Evolutionary conservation across 2,888 invertebrate species (phyloP), one percentile per base, ranked within the genome.

Genomic region (Pammene fasciana): DNA sequence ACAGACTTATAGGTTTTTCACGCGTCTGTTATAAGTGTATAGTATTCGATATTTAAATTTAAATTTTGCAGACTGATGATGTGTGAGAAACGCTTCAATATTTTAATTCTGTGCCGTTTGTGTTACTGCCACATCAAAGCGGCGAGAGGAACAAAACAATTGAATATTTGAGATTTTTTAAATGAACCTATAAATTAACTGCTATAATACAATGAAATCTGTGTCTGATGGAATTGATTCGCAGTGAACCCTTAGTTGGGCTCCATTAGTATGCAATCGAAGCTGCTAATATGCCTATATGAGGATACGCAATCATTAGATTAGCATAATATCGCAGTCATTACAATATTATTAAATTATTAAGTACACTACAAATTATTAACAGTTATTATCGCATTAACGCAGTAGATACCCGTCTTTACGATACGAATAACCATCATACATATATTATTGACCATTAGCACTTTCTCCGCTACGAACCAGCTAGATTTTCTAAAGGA

Each of bases 11-110:
- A 16, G 55, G 43, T 64, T 62, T 61, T 56, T 62, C 48, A 14
- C 45, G 57, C 60, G 59, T 70, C 70, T 68, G 70, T 71, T 48
- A n/a, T n/a, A n/a, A n/a, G n/a, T n/a, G n/a, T n/a, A n/a, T n/a
- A n/a, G 65, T 36, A 34, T 41, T 10, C 41, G 18, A 46, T 55
- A 60, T 59, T 43, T 60, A 16, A 13, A 50, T 57, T 10, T 14
- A 14, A 10, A 14, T 46, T 46, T 46, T 55, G n/a, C n/a, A n/a
- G n/a, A n/a, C n/a, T 56, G 36, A 10, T 36, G 65, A 16, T 16
- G 26, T 13, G 65, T 48, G 56, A 56, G 26, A 57, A 48, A 65
- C 41, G 45, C 52, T 52, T 45, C 45, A 26, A 60, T 67, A 59
- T 36, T 45, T 59, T 11, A n/a, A n/a, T n/a, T n/a, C n/a, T n/a